Evolutionary conservation across 2,797 vertebrate genomes (phyloP).

Genomic region (Scyliorhinus canicula): DNA sequence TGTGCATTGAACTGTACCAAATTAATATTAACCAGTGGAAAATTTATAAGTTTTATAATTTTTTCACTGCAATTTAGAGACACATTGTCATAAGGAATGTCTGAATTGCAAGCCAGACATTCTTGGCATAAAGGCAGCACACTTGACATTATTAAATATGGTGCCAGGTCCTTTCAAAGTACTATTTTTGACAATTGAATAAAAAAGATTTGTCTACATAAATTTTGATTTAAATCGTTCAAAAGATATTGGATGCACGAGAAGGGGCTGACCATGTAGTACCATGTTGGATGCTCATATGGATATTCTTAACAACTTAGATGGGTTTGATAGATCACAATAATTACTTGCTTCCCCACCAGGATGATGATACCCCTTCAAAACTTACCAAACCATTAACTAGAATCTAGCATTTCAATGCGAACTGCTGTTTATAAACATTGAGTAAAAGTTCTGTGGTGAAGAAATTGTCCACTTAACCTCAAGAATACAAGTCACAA

Average conservation of each 20-base stretch:
- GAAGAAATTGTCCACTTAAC: slow-evolving; percentile 4
- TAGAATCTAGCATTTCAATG: not conserved
- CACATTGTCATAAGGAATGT: not conserved
- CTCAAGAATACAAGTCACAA: slow-evolving; percentile 4
- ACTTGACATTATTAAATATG: not conserved
- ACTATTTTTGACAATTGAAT: not conserved
- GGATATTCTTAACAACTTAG: slow-evolving; percentile 28
- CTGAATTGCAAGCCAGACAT: not conserved
- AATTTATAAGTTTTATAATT: slow-evolving; percentile 22
- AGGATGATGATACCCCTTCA: slow-evolving; percentile 35
- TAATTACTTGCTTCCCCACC: slow-evolving; percentile 30
- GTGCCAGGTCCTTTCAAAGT: not conserved
- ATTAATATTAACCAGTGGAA: slow-evolving; percentile 24
- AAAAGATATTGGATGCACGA: not conserved
- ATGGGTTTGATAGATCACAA: slow-evolving; percentile 20
- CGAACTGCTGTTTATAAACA: slow-evolving; percentile 22
- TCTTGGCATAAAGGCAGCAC: not conserved
- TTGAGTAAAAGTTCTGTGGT: slow-evolving; percentile 28
- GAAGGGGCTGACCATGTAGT: too few relatives aligned
- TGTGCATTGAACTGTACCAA: not conserved
- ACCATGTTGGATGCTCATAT: not conserved
- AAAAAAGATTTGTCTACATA: not conserved
- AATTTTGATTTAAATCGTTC: not conserved
- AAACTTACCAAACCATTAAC: slow-evolving; percentile 13
- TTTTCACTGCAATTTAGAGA: slow-evolving; percentile 13